Conservation (phyloP, 37 sponge, comb jelly and placozoan genomes). For the Diacarnus erythraeanus region DNA sequence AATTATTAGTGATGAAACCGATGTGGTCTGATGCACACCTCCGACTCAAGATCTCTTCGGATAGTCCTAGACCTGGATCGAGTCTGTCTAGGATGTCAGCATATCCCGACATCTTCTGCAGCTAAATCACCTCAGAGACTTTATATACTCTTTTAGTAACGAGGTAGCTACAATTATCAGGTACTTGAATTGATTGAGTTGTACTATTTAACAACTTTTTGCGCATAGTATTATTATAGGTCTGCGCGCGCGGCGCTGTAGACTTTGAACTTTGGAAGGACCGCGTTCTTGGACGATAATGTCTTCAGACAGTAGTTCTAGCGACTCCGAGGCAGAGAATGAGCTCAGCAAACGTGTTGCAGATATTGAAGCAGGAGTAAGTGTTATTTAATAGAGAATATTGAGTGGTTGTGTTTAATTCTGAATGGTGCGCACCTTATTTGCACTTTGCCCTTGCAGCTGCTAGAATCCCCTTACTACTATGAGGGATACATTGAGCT, state of each 20-base stretch:
- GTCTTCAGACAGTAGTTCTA: conserved; percentile 14
- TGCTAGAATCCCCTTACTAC: conserved; percentile 37
- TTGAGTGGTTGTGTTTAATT: not conserved
- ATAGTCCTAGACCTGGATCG: not conserved
- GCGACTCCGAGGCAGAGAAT: not conserved
- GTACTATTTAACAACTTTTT: too few species aligned
- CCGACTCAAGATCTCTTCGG: too few species aligned
- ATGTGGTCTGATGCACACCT: not conserved
- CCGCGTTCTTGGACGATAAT: too few species aligned
- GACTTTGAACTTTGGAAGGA: too few species aligned
- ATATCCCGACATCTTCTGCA: too few species aligned
- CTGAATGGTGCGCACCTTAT: not conserved
- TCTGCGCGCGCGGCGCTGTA: too few species aligned
- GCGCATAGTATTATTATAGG: too few species aligned
- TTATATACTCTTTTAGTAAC: too few species aligned
- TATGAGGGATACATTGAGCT: conserved; percentile 77
- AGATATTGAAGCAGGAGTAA: conserved; percentile 3
- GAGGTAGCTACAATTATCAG: too few species aligned
- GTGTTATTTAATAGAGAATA: not conserved
- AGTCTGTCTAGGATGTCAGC: too few species aligned
- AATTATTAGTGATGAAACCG: not conserved
- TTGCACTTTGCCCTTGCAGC: not conserved
- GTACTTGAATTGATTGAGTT: too few species aligned
- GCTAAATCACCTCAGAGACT: too few species aligned
- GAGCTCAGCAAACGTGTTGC: not conserved